Evolutionary conservation across 2,888 invertebrate genomes (phyloP).

Genomic region (Drosophila siamana): DNA sequence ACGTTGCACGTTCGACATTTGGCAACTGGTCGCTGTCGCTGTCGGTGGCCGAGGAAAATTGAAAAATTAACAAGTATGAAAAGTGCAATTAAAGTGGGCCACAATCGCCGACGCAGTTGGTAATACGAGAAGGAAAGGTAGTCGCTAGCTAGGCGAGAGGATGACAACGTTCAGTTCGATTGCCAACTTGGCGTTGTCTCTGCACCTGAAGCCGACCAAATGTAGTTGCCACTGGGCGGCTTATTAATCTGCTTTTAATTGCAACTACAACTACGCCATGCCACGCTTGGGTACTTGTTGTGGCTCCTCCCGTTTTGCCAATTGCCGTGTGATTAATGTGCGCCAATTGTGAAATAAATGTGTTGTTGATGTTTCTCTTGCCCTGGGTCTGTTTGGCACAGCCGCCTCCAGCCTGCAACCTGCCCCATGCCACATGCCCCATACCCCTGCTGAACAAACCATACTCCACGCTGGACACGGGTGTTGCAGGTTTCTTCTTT

Average conservation of each 20-base stretch:
- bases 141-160: slow-evolving; percentile 42
- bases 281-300: slow-evolving; percentile 65
- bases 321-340: slow-evolving; percentile 73
- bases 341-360: slow-evolving; percentile 82
- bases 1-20: slow-evolving; percentile 68
- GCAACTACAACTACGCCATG: slow-evolving; percentile 71
- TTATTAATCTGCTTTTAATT: slow-evolving; percentile 84
- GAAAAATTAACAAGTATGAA: slow-evolving; percentile 84
- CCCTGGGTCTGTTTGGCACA: slow-evolving; percentile 29
- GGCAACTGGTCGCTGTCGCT: slow-evolving; percentile 63
- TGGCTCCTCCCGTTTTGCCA: slow-evolving; percentile 46
- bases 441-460: too few relatives aligned
- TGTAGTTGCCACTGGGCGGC: slow-evolving; percentile 62
- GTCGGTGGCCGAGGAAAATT: slow-evolving; percentile 79
- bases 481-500: slow-evolving; percentile 55
- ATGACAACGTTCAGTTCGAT: slow-evolving; percentile 57
- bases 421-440: neutral
- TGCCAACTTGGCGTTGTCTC: slow-evolving; percentile 42
- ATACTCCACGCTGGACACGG: slow-evolving; percentile 4
- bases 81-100: slow-evolving; percentile 83
- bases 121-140: slow-evolving; percentile 49
- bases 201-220: slow-evolving; percentile 43
- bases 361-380: slow-evolving; percentile 66
- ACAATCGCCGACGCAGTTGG: slow-evolving; percentile 49
- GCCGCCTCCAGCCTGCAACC: slow-evolving; percentile 8